Conservation (phyloP, 2,888 invertebrate genomes). For the Noctua comes region DNA sequence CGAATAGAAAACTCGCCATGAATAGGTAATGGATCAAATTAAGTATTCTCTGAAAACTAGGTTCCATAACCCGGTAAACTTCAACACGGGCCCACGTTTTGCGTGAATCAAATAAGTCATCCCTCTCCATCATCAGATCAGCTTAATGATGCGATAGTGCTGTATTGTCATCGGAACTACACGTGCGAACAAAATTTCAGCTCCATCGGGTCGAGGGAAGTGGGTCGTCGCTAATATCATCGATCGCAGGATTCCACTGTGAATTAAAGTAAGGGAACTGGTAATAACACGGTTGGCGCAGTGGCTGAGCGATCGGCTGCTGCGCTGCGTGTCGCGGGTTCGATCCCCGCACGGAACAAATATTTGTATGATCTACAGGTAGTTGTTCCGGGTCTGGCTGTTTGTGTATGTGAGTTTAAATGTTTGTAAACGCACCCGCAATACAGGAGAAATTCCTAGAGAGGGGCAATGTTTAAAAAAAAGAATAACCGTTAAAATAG, state of each 20-base stretch:
- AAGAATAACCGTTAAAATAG: background rate
- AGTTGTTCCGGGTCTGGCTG: no score
- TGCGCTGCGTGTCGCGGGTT: no score
- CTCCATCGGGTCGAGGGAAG: conserved; percentile 7
- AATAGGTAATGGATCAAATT: background rate
- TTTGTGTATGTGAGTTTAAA: no score
- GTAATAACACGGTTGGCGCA: no score
- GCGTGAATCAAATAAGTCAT: background rate
- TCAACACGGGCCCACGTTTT: background rate
- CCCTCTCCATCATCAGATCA: background rate
- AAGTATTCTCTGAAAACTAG: no score
- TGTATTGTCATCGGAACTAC: conserved; percentile 21
- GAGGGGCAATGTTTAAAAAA: no score
- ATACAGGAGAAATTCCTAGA: no score
- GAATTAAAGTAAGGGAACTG: background rate
- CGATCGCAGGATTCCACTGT: background rate
- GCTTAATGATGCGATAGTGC: background rate
- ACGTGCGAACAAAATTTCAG: conserved; percentile 42
- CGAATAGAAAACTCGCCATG: background rate
- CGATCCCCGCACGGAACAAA: no score
- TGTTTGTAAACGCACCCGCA: no score
- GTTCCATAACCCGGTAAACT: background rate
- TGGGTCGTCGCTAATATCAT: conserved; percentile 25
- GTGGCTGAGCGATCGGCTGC: no score
- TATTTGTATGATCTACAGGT: no score